A percentile compares a stretch with the other conserved stretches of the same genome.
Conservation (phyloP, 2,888 invertebrate species). For the Drosophila robusta region DNA sequence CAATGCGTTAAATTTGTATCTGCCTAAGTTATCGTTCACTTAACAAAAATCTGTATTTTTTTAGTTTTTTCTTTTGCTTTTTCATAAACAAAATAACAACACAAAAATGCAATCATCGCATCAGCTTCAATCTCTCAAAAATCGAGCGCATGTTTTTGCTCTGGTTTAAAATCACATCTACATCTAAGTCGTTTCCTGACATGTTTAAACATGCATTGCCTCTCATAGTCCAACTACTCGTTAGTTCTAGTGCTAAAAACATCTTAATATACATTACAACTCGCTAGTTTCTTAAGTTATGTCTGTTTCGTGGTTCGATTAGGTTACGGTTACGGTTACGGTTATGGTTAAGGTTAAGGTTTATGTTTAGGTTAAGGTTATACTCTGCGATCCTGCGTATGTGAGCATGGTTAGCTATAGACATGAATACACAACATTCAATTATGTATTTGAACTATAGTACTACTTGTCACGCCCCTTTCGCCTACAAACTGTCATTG, state of each 20-base stretch:
- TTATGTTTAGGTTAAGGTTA: conserved; percentile 14
- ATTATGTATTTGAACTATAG: conserved; percentile 37
- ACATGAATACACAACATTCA: conserved; percentile 44
- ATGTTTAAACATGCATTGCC: conserved; percentile 44
- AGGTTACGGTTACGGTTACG: conserved; percentile 22
- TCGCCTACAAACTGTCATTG: conserved; percentile 18
- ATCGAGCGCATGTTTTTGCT: conserved; percentile 38
- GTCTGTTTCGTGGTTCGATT: conserved; percentile 34
- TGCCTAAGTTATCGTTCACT: conserved; percentile 42
- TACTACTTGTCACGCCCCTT: conserved; percentile 22
- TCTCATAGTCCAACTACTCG: conserved; percentile 58
- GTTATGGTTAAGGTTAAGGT: conserved; percentile 6
- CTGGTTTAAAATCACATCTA: conserved; percentile 76
- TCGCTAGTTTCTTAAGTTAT: conserved; percentile 60
- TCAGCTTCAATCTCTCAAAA: conserved; percentile 48
- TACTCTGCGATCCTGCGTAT: conserved; percentile 32
- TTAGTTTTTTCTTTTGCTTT: conserved; percentile 18
- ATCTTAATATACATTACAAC: conserved; percentile 71
- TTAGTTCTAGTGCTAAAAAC: conserved; percentile 75
- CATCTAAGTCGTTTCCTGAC: conserved; percentile 64
- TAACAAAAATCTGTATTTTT: conserved; percentile 50
- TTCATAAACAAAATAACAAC: conserved; percentile 68
- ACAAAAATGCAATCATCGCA: conserved; percentile 61
- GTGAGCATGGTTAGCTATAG: conserved; percentile 34
- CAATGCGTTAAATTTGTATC: conserved; percentile 67